Conservation (phyloP, 2,888 invertebrate species). For the Ochlodes sylvanus region DNA sequence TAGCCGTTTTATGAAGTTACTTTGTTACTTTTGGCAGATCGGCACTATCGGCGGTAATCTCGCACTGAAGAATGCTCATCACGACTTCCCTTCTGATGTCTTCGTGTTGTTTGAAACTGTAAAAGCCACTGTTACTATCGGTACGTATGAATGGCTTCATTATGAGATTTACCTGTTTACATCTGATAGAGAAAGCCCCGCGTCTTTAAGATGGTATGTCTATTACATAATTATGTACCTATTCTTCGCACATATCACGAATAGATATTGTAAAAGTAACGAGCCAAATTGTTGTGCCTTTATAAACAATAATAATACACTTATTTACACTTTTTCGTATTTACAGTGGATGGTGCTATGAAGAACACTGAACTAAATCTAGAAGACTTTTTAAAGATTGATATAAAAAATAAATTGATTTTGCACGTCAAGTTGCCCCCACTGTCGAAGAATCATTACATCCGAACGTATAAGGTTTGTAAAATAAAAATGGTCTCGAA, state of each 20-base stretch:
- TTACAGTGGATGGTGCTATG: constrained; percentile 58
- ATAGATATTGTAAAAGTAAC: no score
- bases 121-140: constrained; percentile 80
- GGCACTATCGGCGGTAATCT: constrained; percentile 90
- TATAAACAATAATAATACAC: no score
- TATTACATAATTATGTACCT: no score
- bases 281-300: no score
- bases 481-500: no score
- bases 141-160: constrained; percentile 57
- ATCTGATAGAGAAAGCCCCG: background rate
- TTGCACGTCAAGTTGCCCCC: constrained; percentile 75
- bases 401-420: constrained; percentile 75
- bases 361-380: constrained; percentile 54
- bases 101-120: constrained; percentile 87
- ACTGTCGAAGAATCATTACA: constrained; percentile 61
- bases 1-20: background rate
- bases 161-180: background rate
- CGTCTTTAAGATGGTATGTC: no score
- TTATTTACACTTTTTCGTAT: no score
- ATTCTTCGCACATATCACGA: no score
- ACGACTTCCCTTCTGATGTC: constrained; percentile 90
- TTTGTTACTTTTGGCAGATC: constrained; percentile 65
- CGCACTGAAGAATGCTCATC: constrained; percentile 86
- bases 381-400: constrained; percentile 66
- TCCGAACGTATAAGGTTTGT: constrained; percentile 78